Conservation (phyloP, 2,797 vertebrate genomes). For the Rhyacichthys aspro region DNA sequence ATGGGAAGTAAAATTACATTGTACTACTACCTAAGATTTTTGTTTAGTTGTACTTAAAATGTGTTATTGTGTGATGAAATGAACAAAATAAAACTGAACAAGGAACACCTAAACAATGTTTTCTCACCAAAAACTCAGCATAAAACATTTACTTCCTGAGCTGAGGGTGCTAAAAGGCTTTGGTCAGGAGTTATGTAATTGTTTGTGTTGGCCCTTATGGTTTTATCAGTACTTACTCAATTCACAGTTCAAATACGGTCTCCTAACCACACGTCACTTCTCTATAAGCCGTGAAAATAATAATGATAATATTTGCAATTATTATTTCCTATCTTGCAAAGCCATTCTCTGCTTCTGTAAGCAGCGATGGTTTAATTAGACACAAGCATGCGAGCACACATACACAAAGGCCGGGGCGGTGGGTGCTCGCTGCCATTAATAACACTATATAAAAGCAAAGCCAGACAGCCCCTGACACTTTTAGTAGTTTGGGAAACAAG, state of each 20-base stretch:
- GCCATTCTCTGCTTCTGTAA: conserved; percentile 80
- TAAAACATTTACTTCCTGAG: conserved; percentile 27
- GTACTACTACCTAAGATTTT: too few relatives aligned
- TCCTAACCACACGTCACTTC: conserved; percentile 58
- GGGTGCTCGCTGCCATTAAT: conserved; percentile 79
- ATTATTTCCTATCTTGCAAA: conserved; percentile 81
- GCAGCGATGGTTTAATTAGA: conserved; percentile 83
- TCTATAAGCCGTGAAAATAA: conserved; percentile 70
- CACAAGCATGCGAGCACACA: conserved; percentile 67
- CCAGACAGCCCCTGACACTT: conserved; percentile 83
- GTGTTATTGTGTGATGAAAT: too few relatives aligned
- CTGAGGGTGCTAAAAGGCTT: conserved; percentile 39
- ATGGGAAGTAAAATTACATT: too few relatives aligned
- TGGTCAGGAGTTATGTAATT: conserved; percentile 58
- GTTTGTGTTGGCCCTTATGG: conserved; percentile 32
- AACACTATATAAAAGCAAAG: conserved; percentile 84
- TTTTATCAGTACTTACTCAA: conserved; percentile 72
- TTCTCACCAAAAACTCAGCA: not conserved
- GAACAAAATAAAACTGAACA: too few relatives aligned
- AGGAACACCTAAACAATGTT: too few relatives aligned
- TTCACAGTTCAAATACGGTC: conserved; percentile 63
- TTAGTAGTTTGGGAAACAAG: conserved; percentile 85
- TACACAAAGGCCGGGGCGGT: conserved; percentile 64
- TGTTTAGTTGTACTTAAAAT: too few relatives aligned
- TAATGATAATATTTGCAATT: conserved; percentile 81